Base-by-base conservation (phyloP, 2,113 vertebrate species). In the Pomatostomus ruficeps region DNA sequence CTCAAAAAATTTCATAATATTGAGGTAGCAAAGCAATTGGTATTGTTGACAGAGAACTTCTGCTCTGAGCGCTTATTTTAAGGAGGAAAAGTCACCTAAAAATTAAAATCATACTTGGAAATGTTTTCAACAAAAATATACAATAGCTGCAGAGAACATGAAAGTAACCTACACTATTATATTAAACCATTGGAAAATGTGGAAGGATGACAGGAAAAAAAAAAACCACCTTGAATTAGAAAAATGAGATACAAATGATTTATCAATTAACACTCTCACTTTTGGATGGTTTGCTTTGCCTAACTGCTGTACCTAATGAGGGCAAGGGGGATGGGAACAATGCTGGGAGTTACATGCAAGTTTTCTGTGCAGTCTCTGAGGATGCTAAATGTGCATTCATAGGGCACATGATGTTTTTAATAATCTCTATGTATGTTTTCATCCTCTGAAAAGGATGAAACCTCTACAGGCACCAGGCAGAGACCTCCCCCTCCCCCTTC, bases 1-100 rank as follows among this genome's bases (percentile, higher is more conserved):
- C 74, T 92, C 71, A 92, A 85, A 83, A 92, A 72, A 95, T 85
- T 89, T 93, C 89, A 82, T 74, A 96, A 91, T 93, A 89, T 73
- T 82, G 67, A 93, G 80, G 94, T 75, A 92, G 79, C 42, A 85
- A 91, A 93, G 90, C 79, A 88, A 82, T 76, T 66, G 76, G 51
- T 89, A 66, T 58, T 93, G 88, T 90, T 96, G 88, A 95, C 67
- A 91, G 38, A 71, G 38, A 94, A 76, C 45, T 84, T 71, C 83
- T 81, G 29, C 58, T 90, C 74, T 9, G 11, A 82, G 38, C 1
- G 0, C 13, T 73, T 88, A 51, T 73, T 89, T 86, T 82, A 83
- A 61, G 43, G 46, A 70, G 54, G 36, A 78, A 88, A 93, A 94
- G 48, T 12, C 14, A 72, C 33, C 75, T 85, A 76, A 88, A 95